phyloP scores from a whole-genome alignment of 2,113 vertebrate genomes.

The Dinomys branickii region DNA sequence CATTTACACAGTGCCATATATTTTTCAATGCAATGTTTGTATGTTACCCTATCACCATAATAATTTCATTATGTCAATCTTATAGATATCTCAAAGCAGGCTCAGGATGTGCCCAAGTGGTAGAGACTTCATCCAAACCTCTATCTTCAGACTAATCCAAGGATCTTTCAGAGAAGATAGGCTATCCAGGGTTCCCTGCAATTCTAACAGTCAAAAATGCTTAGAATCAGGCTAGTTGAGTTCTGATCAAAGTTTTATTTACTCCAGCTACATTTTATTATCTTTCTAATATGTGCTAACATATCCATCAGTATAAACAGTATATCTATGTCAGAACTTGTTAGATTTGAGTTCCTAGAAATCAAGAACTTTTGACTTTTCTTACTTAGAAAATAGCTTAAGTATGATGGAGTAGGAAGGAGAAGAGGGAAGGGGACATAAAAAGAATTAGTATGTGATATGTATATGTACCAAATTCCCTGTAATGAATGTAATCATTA shows the following conservation, averaged over 20 bases:
- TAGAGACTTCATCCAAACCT: neutral
- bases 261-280: neutral
- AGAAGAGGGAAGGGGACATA: neutral
- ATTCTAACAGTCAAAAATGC: conserved; percentile 14
- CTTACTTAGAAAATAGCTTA: conserved; percentile 34
- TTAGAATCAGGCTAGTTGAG: neutral
- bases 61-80: neutral
- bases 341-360: conserved; percentile 37
- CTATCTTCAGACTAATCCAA: neutral
- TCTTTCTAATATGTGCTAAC: neutral
- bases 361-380: conserved; percentile 9
- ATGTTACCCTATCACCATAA: conserved; percentile 14
- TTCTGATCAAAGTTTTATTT: conserved; percentile 13
- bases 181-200: neutral
- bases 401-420: neutral
- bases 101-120: neutral
- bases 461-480: neutral
- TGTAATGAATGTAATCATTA: neutral
- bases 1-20: neutral
- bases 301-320: neutral
- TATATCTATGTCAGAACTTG: neutral
- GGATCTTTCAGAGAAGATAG: conserved; percentile 1
- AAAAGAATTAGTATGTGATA: neutral
- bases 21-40: conserved; percentile 28
- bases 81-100: conserved; percentile 15